Evolutionary conservation across 2,113 vertebrate genomes (phyloP).

Genomic region (Xyrauchen texanus): DNA sequence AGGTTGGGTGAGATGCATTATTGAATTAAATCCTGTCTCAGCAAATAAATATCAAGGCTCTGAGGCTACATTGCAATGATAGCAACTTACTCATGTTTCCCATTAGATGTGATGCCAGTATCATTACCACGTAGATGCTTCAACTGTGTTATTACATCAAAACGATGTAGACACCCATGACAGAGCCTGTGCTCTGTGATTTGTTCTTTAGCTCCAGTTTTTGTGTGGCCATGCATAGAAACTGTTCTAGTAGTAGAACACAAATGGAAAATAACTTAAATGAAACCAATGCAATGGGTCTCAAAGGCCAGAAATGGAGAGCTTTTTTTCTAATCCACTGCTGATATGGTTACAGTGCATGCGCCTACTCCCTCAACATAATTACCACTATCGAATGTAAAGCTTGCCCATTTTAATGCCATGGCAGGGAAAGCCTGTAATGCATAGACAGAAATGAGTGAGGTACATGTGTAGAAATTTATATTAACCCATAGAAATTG

Average conservation of each 20-base stretch:
- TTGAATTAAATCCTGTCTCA: slow-evolving; percentile 11
- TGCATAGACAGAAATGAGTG: not conserved
- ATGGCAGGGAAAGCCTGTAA: not conserved
- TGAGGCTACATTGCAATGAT: slow-evolving; percentile 1
- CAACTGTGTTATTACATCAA: not conserved
- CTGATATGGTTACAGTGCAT: slow-evolving; percentile 44
- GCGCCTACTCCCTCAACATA: slow-evolving; percentile 30
- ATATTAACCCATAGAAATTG: slow-evolving; percentile 6
- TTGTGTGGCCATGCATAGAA: slow-evolving; percentile 4
- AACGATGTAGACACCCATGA: not conserved
- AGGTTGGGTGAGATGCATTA: not conserved
- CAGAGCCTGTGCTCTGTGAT: not conserved
- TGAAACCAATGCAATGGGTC: slow-evolving; percentile 23
- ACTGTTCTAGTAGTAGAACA: slow-evolving; percentile 12
- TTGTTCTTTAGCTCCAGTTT: slow-evolving; percentile 14
- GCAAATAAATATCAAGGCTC: not conserved
- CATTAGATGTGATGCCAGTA: not conserved
- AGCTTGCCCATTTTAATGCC: not conserved
- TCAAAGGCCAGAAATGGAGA: slow-evolving; percentile 34
- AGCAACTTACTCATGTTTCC: not conserved
- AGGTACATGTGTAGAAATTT: not conserved
- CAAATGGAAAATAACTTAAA: slow-evolving; percentile 47
- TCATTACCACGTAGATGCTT: not conserved
- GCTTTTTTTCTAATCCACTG: slow-evolving; percentile 22
- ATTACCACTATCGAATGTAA: slow-evolving; percentile 32